Base-by-base conservation (phyloP, 2,797 vertebrate genomes). In the Arnoldichthys spilopterus region DNA sequence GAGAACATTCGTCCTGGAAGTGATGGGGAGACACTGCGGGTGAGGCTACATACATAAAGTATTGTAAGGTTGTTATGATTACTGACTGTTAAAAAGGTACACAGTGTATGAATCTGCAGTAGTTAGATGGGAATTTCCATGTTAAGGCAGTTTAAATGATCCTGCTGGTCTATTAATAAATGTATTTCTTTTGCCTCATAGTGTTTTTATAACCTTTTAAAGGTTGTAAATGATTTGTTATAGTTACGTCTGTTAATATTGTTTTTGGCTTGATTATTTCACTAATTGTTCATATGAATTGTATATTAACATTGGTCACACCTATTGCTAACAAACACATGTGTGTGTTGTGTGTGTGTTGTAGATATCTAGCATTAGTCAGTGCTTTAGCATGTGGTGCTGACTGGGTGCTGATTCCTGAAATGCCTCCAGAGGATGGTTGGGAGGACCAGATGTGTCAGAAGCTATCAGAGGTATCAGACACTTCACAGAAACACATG, bases 11-110 rank as follows among this genome's bases (percentile, higher is more conserved):
- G 96, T 98, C 77, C 88, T 98, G 88, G 97, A 98, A 80, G 97
- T 98, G 76, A 98, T 98, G 97, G 97, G 97, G 0, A 93, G 97
- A 13, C 95, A 98, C 86, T 98, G 97, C 1, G 97, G 97, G 97
- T 98, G 88, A 67, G 95, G n/a, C n/a, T 68, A 34, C 53, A 30
- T n/a, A 1, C 13, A 20, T 2, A 11, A 59, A 54, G 18, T 16
- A 32, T 47, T 58, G 2, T 54, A 54, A 20, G 7, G 7, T 20
- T 54, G n/a, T 54, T n/a, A 53, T 15, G 18, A 18, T 49, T 1
- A 49, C 13, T 13, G 12, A 16, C 8, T 4, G 8, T 43, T 43
- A 16, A 6, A 9, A 47, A 16, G 15, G 7, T 47, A 47, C 18
- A 16, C 45, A 16, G 2, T 47, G 13, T 16, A 16, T 53, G 4